These are phyloP conservation scores for Stramonita haemastoma DNA, from an alignment of 2,888 invertebrate genomes.

Conservation along the genomic window DNA sequence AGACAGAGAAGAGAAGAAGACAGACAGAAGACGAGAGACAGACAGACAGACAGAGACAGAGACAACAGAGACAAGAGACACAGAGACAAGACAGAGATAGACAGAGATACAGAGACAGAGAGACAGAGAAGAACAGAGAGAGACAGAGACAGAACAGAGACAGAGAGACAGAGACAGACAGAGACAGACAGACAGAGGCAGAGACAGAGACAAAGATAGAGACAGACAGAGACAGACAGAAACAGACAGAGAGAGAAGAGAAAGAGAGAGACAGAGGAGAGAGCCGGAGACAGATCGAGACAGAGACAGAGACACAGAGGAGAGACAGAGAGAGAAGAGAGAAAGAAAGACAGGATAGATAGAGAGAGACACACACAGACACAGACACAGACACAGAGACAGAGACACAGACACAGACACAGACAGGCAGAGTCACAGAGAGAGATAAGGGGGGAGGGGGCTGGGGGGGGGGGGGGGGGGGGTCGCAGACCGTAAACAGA, in stretches of 20 bases:
- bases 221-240: slow-evolving; percentile 1
- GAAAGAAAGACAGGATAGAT: no score
- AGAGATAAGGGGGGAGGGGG: no score
- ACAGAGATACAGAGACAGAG: background rate
- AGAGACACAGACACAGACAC: no score
- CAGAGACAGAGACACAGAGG: background rate
- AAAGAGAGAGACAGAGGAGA: slow-evolving; percentile 18
- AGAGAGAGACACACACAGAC: no score
- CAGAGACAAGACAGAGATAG: background rate
- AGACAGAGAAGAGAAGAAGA: background rate
- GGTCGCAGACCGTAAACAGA: no score
- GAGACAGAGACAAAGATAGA: background rate
- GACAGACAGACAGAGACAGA: background rate
- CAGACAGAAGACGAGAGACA: background rate
- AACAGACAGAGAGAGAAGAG: background rate
- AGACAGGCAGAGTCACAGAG: no score
- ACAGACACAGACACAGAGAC: no score
- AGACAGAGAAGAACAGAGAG: background rate
- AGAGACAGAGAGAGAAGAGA: background rate
- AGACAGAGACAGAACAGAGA: background rate
- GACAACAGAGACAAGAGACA: background rate
- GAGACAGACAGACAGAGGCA: background rate
- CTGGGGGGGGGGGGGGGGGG: no score
- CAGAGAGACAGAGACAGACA: background rate
- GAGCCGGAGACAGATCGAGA: background rate